Evolutionary conservation across 2,888 invertebrate species (phyloP), one percentile per base, ranked within the genome.

Genomic region (Torymus tubicola): DNA sequence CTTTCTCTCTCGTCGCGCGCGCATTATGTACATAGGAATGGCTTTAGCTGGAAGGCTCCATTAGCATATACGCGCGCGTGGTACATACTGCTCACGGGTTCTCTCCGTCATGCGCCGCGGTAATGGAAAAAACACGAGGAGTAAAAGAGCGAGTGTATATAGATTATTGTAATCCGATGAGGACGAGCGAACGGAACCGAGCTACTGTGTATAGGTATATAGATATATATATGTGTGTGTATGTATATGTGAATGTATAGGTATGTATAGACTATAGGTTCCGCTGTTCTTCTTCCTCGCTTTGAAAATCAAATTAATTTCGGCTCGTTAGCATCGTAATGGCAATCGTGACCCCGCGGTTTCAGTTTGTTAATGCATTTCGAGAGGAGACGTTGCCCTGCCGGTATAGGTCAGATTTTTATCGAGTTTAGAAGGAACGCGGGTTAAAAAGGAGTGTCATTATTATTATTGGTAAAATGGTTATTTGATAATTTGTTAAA

Each of bases 151-250:
- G 12, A 65, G 60, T 67, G 75, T 12, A 42, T 31, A 65, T 31
- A 42, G 53, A 65, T 31, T 58, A 78, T 78, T 65, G 78, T 78
- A 78, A 78, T 78, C 71, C 64, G 65, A 63, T 70, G 65, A 75
- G 57, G 71, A 50, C 58, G 57, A 50, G 64, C 10, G 63, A 42
- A 8, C 42, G 42, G 42, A 42, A 42, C 42, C 5, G 42, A 42
- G 42, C 1, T 31, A 31, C 2, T 3, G 24, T 3, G 24, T 3
- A 3, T 3, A 3, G 2, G 24, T 3, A 3, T 24, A 3, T 24
- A 3, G 2, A 3, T 24, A 3, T 24, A 3, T 24, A 3, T 24
- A 5, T 42, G 42, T 42, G 8, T 42, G 8, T 42, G 8, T 42
- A 8, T 42, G 42, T 42, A 8, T 42, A 8, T 42, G 8, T 21